Conservation (phyloP, 2,113 vertebrate species). For the Ochotona princeps region DNA sequence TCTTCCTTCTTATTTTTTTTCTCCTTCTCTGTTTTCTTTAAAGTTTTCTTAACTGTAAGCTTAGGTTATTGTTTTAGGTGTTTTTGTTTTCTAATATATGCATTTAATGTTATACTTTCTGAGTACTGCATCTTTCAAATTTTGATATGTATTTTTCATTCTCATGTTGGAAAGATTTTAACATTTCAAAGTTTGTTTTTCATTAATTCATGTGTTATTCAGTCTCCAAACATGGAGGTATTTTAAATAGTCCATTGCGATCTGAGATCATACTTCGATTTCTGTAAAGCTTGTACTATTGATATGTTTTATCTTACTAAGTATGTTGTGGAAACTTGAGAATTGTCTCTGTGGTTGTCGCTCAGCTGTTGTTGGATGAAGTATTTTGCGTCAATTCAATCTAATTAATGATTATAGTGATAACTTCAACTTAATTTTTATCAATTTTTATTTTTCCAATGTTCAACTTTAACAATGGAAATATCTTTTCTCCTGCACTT, state of each 20-base stretch:
- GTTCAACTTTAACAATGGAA: not conserved
- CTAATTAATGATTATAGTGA: not conserved
- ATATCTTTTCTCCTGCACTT: conserved; percentile 9
- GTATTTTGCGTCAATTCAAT: not conserved
- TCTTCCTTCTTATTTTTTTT: not conserved
- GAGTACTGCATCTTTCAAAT: not conserved
- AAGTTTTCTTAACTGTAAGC: not conserved
- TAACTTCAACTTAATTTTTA: not conserved
- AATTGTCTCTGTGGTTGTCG: not conserved
- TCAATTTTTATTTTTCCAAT: not conserved
- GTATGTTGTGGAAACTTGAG: not conserved
- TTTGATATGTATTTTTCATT: not conserved
- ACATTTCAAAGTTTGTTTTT: not conserved
- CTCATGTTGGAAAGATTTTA: not conserved
- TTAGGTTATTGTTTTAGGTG: not conserved
- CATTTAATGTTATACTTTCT: not conserved
- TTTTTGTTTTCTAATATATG: not conserved
- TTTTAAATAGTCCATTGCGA: not conserved
- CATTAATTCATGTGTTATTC: not conserved
- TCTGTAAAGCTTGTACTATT: not conserved
- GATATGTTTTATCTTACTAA: not conserved
- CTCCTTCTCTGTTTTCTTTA: not conserved
- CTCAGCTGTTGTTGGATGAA: not conserved
- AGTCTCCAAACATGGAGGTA: not conserved
- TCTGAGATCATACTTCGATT: not conserved